A percentile compares a stretch with the other conserved stretches of the same genome.
phyloP scores from a whole-genome alignment of 2,888 invertebrate genomes.

The Laspeyria flexula region DNA sequence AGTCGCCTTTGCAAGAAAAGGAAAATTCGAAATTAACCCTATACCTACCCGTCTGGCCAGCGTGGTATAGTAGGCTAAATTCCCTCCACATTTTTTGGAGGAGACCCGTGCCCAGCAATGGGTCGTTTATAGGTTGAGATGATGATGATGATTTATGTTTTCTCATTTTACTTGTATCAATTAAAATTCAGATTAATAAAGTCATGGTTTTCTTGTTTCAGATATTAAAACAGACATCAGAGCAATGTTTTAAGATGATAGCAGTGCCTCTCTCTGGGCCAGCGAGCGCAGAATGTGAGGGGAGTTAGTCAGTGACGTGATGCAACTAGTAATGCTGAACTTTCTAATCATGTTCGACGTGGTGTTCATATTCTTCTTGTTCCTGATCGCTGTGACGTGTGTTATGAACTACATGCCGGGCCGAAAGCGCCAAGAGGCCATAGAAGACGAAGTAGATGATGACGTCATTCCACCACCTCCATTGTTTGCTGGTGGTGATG shows the following conservation, averaged over 20 bases:
- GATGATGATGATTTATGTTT: no score
- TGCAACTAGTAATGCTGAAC: constrained; percentile 95
- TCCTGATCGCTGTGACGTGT: constrained; percentile 93
- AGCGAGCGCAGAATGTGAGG: constrained; percentile 73
- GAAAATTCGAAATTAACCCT: no score
- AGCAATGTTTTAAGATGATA: constrained; percentile 37
- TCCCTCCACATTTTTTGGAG: no score
- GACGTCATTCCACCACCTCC: constrained; percentile 83
- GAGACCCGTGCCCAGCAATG: no score
- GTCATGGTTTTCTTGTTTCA: constrained; percentile 41
- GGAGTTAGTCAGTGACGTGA: constrained; percentile 78
- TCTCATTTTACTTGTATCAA: background rate
- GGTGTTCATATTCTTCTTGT: constrained; percentile 94
- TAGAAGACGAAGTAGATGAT: constrained; percentile 77
- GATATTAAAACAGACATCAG: constrained; percentile 27
- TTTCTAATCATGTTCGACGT: constrained; percentile 95
- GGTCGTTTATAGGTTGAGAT: no score
- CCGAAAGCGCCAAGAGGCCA: constrained; percentile 78
- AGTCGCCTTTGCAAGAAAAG: no score
- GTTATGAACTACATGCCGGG: constrained; percentile 93
- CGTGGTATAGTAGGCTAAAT: no score
- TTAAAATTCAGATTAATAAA: background rate
- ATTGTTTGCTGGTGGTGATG: constrained; percentile 72
- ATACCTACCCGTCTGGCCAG: no score
- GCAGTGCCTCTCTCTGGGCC: constrained; percentile 29